phyloP scores from a whole-genome alignment of 2,113 vertebrate genomes.

The Lophotis ruficrista region DNA sequence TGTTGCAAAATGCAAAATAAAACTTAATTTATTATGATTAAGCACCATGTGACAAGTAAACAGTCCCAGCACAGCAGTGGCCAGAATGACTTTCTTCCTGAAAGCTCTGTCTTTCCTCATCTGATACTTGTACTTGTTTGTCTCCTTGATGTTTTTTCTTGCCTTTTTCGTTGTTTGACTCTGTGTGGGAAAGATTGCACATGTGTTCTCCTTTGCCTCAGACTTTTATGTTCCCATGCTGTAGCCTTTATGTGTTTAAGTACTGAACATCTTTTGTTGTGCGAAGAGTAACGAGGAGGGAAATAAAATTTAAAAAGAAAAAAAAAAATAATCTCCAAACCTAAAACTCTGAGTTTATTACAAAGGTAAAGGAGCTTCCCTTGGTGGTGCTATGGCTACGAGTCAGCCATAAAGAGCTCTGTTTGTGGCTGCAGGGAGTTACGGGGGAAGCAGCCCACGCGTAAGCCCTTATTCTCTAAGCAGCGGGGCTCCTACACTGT shows the following conservation, averaged over 20 bases:
- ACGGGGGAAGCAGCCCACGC: background rate
- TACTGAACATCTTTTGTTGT: background rate
- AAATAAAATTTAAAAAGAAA: background rate
- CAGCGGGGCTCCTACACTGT: fast-evolving
- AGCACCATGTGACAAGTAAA: constrained; percentile 16
- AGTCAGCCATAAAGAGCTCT: background rate
- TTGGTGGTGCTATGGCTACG: background rate
- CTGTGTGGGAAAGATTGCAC: background rate
- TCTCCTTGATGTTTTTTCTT: background rate
- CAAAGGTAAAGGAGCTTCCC: background rate
- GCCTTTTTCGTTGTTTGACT: background rate
- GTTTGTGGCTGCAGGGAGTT: background rate
- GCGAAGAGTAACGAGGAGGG: background rate
- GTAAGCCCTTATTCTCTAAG: background rate
- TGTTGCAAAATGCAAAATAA: constrained; percentile 47
- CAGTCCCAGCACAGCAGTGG: background rate
- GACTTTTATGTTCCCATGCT: background rate
- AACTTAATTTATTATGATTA: constrained; percentile 63
- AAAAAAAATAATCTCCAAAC: background rate
- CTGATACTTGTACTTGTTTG: background rate
- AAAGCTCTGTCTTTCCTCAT: background rate
- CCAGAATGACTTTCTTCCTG: constrained; percentile 5
- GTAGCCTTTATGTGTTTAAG: background rate
- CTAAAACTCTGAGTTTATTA: background rate
- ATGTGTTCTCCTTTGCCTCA: background rate